These are phyloP conservation scores for Protomyctophum bolini DNA, from an alignment of 2,113 vertebrate genomes.

Conservation along the genomic window DNA sequence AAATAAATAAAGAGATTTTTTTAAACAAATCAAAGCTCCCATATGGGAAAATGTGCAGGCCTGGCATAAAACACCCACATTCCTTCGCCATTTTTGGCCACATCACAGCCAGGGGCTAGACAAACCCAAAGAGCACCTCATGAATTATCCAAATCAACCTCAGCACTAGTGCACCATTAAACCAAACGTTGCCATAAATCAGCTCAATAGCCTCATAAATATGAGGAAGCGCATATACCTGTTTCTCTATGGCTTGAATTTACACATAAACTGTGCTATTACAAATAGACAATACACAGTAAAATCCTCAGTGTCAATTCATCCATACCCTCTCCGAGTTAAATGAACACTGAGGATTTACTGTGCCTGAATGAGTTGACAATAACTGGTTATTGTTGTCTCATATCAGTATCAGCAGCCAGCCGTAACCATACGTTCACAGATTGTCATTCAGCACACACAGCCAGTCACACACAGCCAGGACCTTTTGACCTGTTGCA, in stretches of 20 bases:
- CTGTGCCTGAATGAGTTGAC: conserved; percentile 8
- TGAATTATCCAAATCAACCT: conserved; percentile 21
- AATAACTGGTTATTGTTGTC: conserved; percentile 11
- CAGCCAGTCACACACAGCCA: not conserved
- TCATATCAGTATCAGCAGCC: not conserved
- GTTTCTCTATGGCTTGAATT: not conserved
- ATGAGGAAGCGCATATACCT: not conserved
- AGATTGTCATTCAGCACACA: not conserved
- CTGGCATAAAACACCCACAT: conserved; percentile 12
- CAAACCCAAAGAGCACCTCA: conserved; percentile 27
- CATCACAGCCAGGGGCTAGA: conserved; percentile 17
- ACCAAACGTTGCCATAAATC: conserved; percentile 32
- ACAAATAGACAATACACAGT: not conserved
- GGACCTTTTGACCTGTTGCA: conserved; percentile 52
- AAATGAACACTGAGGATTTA: not conserved
- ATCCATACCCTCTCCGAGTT: not conserved
- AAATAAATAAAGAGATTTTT: too few species aligned
- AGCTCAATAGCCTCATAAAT: not conserved
- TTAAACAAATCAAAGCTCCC: too few species aligned
- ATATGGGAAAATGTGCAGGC: not conserved
- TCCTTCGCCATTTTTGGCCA: conserved; percentile 64
- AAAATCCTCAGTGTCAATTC: not conserved
- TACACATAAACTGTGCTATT: not conserved
- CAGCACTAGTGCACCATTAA: not conserved
- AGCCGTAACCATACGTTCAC: not conserved